A percentile compares a stretch with the other conserved stretches of the same genome.
These are phyloP conservation scores for Andricus curvator DNA, from an alignment of 2,888 invertebrate species.

Conservation along the genomic window DNA sequence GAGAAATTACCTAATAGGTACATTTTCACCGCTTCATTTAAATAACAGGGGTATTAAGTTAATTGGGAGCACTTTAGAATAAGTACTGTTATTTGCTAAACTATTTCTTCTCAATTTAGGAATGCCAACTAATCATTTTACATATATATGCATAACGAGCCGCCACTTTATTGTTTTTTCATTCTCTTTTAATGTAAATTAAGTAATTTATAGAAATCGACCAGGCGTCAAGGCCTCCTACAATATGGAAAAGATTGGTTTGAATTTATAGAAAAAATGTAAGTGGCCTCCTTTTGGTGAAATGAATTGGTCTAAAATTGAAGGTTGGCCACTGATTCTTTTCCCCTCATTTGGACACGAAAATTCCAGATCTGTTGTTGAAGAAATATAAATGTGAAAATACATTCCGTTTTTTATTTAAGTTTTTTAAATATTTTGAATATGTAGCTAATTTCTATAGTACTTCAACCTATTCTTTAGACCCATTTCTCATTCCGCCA, in stretches of 20 bases:
- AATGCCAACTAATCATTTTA: neutral
- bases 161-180: neutral
- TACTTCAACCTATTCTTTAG: neutral
- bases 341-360: neutral
- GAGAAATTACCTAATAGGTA: neutral
- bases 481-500: neutral
- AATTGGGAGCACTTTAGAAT: neutral
- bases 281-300: neutral
- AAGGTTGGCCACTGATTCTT: neutral
- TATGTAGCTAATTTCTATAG: too few species aligned
- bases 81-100: constrained; percentile 14
- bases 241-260: neutral
- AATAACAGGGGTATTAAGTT: neutral
- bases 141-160: neutral
- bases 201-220: neutral
- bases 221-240: neutral
- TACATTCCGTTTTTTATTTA: too few species aligned
- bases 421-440: too few species aligned
- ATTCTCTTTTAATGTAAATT: neutral
- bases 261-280: neutral
- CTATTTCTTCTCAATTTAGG: neutral
- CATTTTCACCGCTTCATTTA: neutral
- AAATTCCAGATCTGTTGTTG: neutral
- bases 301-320: neutral
- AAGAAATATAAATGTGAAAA: too few species aligned